These are phyloP conservation scores for Sitta carolinensis DNA, from an alignment of 2,797 vertebrate genomes.

Conservation along the genomic window DNA sequence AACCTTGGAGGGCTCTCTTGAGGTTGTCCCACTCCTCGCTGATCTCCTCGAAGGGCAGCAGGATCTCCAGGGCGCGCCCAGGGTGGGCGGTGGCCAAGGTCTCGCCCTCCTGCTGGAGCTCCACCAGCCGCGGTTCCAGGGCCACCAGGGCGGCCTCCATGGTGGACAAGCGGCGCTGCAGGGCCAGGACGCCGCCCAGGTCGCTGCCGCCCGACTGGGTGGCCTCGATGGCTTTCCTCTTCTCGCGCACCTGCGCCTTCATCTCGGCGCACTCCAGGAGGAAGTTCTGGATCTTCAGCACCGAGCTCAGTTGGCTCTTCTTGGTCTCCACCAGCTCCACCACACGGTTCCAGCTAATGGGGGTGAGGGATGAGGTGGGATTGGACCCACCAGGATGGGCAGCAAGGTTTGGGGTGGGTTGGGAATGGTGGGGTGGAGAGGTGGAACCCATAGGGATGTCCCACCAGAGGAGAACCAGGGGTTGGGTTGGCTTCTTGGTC, in stretches of 20 bases:
- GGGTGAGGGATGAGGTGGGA: background rate
- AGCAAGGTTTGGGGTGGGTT: rapidly evolving
- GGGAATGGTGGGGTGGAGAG: background rate
- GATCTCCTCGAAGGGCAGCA: constrained; percentile 88
- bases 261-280: constrained; percentile 90
- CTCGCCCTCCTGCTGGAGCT: constrained; percentile 86
- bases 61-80: constrained; percentile 80
- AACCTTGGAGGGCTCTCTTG: constrained; percentile 85
- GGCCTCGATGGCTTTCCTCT: constrained; percentile 88
- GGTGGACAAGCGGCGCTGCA: constrained; percentile 89
- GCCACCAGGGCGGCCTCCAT: constrained; percentile 89
- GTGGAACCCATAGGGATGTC: rapidly evolving
- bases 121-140: constrained; percentile 88
- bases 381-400: background rate
- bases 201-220: constrained; percentile 84
- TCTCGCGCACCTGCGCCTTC: constrained; percentile 89
- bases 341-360: constrained; percentile 89
- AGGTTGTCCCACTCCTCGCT: constrained; percentile 90
- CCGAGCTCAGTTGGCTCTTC: constrained; percentile 85
- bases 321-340: constrained; percentile 91
- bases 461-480: background rate
- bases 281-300: constrained; percentile 92
- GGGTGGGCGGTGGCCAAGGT: constrained; percentile 82
- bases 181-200: constrained; percentile 82
- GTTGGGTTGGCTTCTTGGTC: too few species aligned